Evolutionary conservation across 92 coral and sea anemone genomes (phyloP), one percentile per base, ranked within the genome.

Genomic region (Zoanthus solanderi): DNA sequence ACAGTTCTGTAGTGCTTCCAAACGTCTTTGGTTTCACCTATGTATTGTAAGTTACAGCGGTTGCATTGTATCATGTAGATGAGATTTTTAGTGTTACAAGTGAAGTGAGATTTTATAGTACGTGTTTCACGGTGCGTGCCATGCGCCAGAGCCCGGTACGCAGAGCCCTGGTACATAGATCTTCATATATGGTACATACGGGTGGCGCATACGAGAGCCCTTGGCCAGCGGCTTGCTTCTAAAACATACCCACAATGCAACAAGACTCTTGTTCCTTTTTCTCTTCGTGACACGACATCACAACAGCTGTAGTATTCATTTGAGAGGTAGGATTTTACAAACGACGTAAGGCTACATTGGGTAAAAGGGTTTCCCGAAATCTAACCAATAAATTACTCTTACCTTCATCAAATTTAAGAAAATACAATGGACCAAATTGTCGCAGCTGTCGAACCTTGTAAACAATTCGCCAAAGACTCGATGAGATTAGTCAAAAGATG

Each of bases 391-490:
- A 47, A 18, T 14, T 28, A 58, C 65, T 78, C 74, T 65, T 61
- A 23, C 0, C 78, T 85, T 91, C 76, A 58, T 77, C 77, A 72
- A 66, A 89, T 83, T 67, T 17, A 44, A 68, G 67, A 54, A 56
- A 18, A 37, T 23, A 84, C 78, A 92, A 96, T 96, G 98, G 98
- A 96, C 90, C 98, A 96, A 90, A 96, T 96, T 23, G 90, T 94
- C 18, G 96, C 91, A 88, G 95, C 98, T 18, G 89, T 96, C 0
- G 98, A 96, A 76, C 98, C 98, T 48, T 96, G 98, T 90, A 96
- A 96, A 81, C 96, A 95, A 88, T 96, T 96, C 92, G 98, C 98
- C 72, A 96, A 96, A 84, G 98, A 96, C 87, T 96, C 98, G 9
- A 90, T 96, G 95, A 90, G 98, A 93, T 93, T 96, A 34, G 98